Conservation (phyloP, 2,797 vertebrate genomes). For the Carapus acus region DNA sequence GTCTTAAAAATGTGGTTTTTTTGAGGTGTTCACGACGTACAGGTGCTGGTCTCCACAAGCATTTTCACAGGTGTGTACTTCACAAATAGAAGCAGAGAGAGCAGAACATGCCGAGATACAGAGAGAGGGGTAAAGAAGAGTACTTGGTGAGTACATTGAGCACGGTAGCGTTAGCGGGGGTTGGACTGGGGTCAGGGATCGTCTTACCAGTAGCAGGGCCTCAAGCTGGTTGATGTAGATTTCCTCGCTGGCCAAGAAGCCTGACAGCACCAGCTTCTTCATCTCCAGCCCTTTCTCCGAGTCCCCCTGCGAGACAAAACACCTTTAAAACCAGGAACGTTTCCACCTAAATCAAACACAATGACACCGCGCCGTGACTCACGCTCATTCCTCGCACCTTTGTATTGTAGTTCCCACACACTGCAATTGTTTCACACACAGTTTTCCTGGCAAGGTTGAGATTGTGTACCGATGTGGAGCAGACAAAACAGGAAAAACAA, state of each 20-base stretch:
- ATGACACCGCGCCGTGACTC: background rate
- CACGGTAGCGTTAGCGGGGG: background rate
- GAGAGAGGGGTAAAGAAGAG: no score
- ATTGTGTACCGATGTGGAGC: background rate
- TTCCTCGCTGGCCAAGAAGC: constrained; percentile 95
- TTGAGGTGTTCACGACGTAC: no score
- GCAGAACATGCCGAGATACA: no score
- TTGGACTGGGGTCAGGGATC: background rate
- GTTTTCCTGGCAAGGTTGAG: constrained; percentile 14
- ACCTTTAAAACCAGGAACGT: background rate
- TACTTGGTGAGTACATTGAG: no score
- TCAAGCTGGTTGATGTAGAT: constrained; percentile 99
- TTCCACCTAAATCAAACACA: no score
- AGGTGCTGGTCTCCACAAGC: no score
- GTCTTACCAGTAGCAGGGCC: constrained; percentile 86
- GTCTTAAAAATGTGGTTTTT: no score
- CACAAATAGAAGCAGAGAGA: no score
- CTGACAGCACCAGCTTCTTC: constrained; percentile 94
- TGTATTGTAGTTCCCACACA: constrained; percentile 12
- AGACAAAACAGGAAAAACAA: constrained; percentile 37
- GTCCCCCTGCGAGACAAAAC: constrained; percentile 74
- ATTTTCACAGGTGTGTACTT: no score
- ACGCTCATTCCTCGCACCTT: constrained; percentile 20
- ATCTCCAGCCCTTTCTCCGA: constrained; percentile 94
- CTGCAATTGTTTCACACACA: constrained; percentile 1